phyloP scores from a whole-genome alignment of 2,888 invertebrate species.

The Lamellibrachia satsuma region DNA sequence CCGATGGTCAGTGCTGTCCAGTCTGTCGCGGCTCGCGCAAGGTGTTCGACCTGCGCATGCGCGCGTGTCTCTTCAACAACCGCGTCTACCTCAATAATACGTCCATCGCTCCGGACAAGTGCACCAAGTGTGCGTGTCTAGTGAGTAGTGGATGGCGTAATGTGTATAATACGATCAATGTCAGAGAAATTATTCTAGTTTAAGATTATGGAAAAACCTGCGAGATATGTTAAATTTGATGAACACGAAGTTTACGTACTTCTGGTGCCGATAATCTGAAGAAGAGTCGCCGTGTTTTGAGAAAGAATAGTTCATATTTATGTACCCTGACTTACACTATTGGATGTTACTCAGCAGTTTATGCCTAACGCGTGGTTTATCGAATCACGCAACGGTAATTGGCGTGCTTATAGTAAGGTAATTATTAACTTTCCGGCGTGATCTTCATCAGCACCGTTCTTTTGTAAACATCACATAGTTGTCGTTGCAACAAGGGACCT shows the following conservation, averaged over 20 bases:
- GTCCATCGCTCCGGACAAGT: constrained; percentile 72
- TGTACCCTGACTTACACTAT: background rate
- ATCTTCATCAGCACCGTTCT: background rate
- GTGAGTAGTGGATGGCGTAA: constrained; percentile 46
- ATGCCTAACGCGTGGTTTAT: background rate
- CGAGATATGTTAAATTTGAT: background rate
- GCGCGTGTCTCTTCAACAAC: constrained; percentile 26
- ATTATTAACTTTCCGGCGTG: background rate
- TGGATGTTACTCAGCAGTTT: background rate
- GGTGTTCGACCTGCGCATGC: constrained; percentile 66
- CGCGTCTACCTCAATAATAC: constrained; percentile 74
- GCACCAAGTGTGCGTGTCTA: constrained; percentile 84
- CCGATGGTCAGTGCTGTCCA: constrained; percentile 82
- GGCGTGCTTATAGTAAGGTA: background rate
- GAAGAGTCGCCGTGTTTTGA: background rate
- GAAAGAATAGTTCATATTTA: background rate
- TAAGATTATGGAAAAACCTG: background rate
- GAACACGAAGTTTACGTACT: background rate
- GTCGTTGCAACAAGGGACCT: too few species aligned
- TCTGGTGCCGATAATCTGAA: background rate
- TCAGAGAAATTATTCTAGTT: background rate
- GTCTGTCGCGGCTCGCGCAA: constrained; percentile 70
- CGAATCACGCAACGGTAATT: background rate
- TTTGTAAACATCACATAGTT: background rate
- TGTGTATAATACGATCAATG: background rate